A percentile compares a stretch with the other conserved stretches of the same genome.
Conservation (phyloP, 2,888 invertebrate species). For the Thymelicus sylvestris region DNA sequence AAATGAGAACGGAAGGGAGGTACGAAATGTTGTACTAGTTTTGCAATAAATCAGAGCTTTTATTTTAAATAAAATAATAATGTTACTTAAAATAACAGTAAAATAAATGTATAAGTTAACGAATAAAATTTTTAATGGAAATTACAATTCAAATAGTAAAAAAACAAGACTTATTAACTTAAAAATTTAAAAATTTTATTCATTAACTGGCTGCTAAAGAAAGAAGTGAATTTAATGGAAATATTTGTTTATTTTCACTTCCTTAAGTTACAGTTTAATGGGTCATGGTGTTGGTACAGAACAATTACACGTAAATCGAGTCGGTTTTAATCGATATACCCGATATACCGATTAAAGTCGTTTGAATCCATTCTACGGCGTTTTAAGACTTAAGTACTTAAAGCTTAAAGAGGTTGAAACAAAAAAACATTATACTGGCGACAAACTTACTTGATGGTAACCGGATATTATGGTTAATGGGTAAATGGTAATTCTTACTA, state of each 20-base stretch:
- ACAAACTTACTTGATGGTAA: neutral
- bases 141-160: too few relatives aligned
- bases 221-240: neutral
- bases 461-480: neutral
- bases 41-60: too few relatives aligned
- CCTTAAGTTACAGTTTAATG: slow-evolving; percentile 46
- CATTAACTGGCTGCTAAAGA: slow-evolving; percentile 5
- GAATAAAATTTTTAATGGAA: too few relatives aligned
- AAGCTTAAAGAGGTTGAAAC: neutral
- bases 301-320: slow-evolving; percentile 64
- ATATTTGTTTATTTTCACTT: slow-evolving; percentile 32
- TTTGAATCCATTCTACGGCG: neutral
- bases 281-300: slow-evolving; percentile 48
- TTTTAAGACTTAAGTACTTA: neutral
- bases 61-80: too few relatives aligned
- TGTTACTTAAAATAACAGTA: too few relatives aligned
- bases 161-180: too few relatives aligned
- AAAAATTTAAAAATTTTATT: neutral
- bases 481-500: neutral
- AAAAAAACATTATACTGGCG: neutral
- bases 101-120: too few relatives aligned
- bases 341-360: slow-evolving; percentile 51
- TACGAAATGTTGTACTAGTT: too few relatives aligned
- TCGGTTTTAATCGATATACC: slow-evolving; percentile 56
- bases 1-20: too few relatives aligned